phyloP scores from a whole-genome alignment of 2,888 invertebrate species.

The Dendrolimus houi region DNA sequence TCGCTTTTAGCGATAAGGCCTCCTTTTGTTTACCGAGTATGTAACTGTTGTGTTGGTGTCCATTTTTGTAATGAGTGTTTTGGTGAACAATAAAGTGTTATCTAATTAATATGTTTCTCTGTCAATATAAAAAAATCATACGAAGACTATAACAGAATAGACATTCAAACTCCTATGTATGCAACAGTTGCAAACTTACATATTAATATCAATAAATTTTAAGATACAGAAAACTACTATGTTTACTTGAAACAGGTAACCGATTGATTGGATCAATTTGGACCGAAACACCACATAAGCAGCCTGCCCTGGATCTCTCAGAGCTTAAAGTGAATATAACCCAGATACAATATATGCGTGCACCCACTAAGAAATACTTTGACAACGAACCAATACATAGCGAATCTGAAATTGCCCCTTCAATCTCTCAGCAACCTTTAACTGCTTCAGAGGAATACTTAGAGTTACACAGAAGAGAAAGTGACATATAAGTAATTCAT shows the following conservation, averaged over 20 bases:
- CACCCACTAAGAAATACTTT: slow-evolving; percentile 38
- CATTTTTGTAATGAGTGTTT: not conserved
- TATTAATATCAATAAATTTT: not conserved
- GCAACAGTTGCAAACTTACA: not conserved
- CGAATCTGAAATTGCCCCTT: slow-evolving; percentile 36
- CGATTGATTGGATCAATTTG: slow-evolving; percentile 90
- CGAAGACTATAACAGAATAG: too few relatives aligned
- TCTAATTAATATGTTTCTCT: not conserved
- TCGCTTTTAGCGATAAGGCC: too few relatives aligned
- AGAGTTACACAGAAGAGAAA: slow-evolving; percentile 86
- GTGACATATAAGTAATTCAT: slow-evolving; percentile 84
- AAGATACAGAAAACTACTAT: not conserved
- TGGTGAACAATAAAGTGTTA: not conserved
- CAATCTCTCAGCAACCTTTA: slow-evolving; percentile 52
- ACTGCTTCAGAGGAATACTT: slow-evolving; percentile 72
- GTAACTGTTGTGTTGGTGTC: too few relatives aligned
- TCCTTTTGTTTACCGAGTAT: too few relatives aligned
- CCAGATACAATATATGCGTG: slow-evolving; percentile 43
- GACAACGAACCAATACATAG: slow-evolving; percentile 25
- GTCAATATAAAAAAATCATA: too few relatives aligned
- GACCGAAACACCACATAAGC: slow-evolving; percentile 89
- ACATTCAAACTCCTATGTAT: too few relatives aligned
- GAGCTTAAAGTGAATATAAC: slow-evolving; percentile 78
- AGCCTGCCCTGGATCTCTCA: slow-evolving; percentile 86
- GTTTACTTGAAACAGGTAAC: slow-evolving; percentile 76